Evolutionary conservation across 2,113 vertebrate species (phyloP).

Genomic region (Perca flavescens): DNA sequence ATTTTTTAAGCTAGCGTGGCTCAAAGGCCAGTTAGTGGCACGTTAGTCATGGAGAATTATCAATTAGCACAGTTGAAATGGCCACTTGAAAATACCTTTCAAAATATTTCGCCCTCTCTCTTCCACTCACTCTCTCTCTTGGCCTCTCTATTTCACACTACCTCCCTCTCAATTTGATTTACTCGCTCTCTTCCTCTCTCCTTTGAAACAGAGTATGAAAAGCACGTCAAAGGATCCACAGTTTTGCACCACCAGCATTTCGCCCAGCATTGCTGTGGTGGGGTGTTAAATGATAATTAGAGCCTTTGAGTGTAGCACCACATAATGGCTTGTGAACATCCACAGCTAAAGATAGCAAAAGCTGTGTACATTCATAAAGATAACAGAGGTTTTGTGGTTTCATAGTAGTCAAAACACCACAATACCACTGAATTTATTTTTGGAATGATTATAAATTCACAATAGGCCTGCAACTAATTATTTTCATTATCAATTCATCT

Average conservation of each 20-base stretch:
- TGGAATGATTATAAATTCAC: background rate
- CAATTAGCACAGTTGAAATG: slow-evolving; percentile 83
- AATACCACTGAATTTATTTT: background rate
- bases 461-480: background rate
- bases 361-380: slow-evolving; percentile 36
- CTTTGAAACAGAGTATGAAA: slow-evolving; percentile 53
- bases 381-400: slow-evolving; percentile 6
- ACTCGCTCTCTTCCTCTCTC: slow-evolving; percentile 36
- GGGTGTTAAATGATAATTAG: slow-evolving; percentile 62
- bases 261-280: background rate
- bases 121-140: slow-evolving; percentile 32
- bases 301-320: slow-evolving; percentile 31
- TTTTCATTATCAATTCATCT: background rate
- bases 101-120: slow-evolving; percentile 69
- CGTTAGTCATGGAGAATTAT: slow-evolving; percentile 80
- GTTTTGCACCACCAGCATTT: slow-evolving; percentile 58
- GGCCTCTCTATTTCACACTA: slow-evolving; percentile 49
- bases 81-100: slow-evolving; percentile 80
- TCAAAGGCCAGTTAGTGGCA: slow-evolving; percentile 74
- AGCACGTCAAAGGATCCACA: slow-evolving; percentile 43
- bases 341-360: slow-evolving; percentile 5
- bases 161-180: slow-evolving; percentile 67
- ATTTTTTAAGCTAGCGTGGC: slow-evolving; percentile 65
- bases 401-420: background rate
- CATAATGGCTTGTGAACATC: slow-evolving; percentile 36